phyloP scores from a whole-genome alignment of 1,140 invertebrate species.

The Brachionus manjavacas region DNA sequence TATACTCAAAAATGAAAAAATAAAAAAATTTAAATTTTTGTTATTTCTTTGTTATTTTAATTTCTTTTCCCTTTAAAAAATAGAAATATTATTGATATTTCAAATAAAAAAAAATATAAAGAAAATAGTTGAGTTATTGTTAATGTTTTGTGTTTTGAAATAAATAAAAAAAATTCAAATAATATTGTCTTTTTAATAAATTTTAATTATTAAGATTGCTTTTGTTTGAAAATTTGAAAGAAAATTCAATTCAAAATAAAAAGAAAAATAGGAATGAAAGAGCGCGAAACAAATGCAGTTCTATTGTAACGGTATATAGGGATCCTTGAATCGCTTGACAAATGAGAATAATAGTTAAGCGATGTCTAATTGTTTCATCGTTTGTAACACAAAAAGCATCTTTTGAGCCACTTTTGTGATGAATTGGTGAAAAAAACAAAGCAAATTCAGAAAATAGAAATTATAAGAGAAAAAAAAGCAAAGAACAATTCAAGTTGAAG shows the following conservation, averaged over 20 bases:
- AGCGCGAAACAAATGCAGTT: background rate
- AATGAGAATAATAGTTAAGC: background rate
- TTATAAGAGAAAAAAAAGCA: background rate
- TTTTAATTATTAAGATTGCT: slow-evolving; percentile 39
- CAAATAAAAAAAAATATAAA: background rate
- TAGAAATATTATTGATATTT: slow-evolving; percentile 21
- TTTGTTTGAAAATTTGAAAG: slow-evolving; percentile 5
- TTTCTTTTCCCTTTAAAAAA: slow-evolving; percentile 25
- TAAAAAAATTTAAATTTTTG: slow-evolving; percentile 30
- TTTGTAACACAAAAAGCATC: background rate
- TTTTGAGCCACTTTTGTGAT: background rate
- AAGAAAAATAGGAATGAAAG: background rate
- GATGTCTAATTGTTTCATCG: background rate
- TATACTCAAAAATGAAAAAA: background rate
- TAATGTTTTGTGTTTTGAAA: slow-evolving; percentile 27
- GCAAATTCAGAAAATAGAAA: background rate
- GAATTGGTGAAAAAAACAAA: background rate
- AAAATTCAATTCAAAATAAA: background rate
- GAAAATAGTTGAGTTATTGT: slow-evolving; percentile 10
- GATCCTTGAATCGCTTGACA: background rate
- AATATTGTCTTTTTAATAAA: slow-evolving; percentile 35
- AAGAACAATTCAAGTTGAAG: slow-evolving; percentile 31
- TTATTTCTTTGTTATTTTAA: slow-evolving; percentile 29
- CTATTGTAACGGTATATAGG: background rate
- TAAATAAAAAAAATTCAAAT: slow-evolving; percentile 16